Base-by-base conservation (phyloP, 2,113 vertebrate genomes). In the Neogobius melanostomus region DNA sequence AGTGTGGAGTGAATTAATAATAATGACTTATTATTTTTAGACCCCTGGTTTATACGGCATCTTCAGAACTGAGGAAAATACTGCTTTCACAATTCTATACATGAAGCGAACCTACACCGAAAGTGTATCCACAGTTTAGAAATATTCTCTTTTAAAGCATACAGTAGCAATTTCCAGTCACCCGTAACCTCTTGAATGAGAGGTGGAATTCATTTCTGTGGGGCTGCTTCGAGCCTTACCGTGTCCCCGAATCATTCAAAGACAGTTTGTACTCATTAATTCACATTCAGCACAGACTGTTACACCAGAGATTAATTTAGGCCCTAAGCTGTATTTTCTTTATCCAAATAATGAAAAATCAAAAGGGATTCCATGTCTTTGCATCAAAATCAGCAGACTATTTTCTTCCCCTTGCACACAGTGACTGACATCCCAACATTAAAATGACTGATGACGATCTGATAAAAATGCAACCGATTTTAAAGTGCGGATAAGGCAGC, bases 391-490 rank as follows among this genome's bases (percentile, higher is more conserved):
- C n/a, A 76, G 47, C 21, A 59, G 72, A 80, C 70, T 62, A 71
- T 45, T n/a, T 45, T 59, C 77, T 65, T 63, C 36, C 66, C 44
- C 28, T 56, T 9, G 7, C 54, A 64, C 65, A 48, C 68, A 71
- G 67, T 67, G 21, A 70, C 71, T 69, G 81, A 80, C 75, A 64
- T 62, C 76, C 69, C 71, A 59, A 73, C 76, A 82, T 70, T 49
- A 68, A 71, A 69, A 87, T 75, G 66, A 79, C 87, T 64, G 71
- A 85, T 46, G 28, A 36, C 43, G 54, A 68, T 44, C 46, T 69
- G 61, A 72, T 69, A 71, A 82, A 79, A 88, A 50, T 52, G 82
- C 84, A 85, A 79, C 75, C 57, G 63, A 45, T 64, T 74, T 63
- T 52, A 61, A 77, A 51, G 17, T 68, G 69, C 62, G 70, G 61